Conservation (phyloP, 1,140 invertebrate genomes). For the Nomia melanderi region DNA sequence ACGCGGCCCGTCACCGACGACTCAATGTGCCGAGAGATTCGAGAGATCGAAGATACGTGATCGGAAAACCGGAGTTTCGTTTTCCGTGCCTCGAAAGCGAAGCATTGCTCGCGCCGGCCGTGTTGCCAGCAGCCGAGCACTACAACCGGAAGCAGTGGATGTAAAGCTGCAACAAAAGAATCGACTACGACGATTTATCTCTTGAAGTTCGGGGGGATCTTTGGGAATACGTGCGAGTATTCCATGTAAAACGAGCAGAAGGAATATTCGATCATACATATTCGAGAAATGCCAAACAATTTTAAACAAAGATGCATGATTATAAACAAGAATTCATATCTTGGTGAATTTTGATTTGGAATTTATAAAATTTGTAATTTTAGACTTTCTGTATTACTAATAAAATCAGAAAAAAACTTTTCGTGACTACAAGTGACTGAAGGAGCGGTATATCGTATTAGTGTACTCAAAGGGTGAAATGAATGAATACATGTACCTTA, state of each 20-base stretch:
- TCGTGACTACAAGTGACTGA: too few species aligned
- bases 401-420: too few species aligned
- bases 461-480: too few species aligned
- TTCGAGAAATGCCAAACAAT: too few species aligned
- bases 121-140: background rate
- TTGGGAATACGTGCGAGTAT: background rate
- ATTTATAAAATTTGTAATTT: too few species aligned
- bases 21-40: slow-evolving; percentile 16
- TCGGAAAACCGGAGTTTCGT: slow-evolving; percentile 48
- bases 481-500: too few species aligned
- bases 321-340: too few species aligned
- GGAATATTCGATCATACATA: too few species aligned
- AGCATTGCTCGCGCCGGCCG: background rate
- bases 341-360: too few species aligned
- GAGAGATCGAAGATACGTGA: slow-evolving; percentile 62
- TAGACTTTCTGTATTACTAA: too few species aligned
- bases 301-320: too few species aligned
- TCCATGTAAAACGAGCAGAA: background rate
- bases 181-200: slow-evolving; percentile 12
- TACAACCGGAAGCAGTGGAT: slow-evolving; percentile 33
- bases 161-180: slow-evolving; percentile 13
- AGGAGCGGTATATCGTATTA: too few species aligned
- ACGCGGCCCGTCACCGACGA: background rate
- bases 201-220: background rate
- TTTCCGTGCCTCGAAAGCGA: slow-evolving; percentile 56